phyloP scores from a whole-genome alignment of 2,113 vertebrate species.

The Pachypanchax playfairii region DNA sequence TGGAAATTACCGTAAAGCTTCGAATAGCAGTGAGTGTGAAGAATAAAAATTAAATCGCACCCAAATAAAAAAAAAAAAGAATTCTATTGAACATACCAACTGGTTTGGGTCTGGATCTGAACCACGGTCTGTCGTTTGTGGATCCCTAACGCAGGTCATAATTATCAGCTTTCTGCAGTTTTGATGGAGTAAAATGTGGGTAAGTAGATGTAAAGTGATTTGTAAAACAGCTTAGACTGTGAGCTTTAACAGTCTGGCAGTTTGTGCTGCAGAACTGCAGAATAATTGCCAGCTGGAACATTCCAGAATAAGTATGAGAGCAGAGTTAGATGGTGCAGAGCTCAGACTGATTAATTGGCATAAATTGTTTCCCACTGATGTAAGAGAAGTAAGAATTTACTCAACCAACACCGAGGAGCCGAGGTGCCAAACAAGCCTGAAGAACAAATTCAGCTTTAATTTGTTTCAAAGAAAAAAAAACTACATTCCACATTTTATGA shows the following conservation, averaged over 20 bases:
- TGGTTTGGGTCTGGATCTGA: no score
- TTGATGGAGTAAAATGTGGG: conserved; percentile 10
- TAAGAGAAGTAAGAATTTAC: conserved; percentile 40
- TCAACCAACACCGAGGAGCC: conserved; percentile 1
- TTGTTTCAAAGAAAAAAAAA: conserved; percentile 2
- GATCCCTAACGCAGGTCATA: no score
- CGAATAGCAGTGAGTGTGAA: no score
- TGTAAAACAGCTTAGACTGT: conserved; percentile 12
- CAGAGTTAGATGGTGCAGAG: conserved; percentile 21
- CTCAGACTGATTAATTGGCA: conserved; percentile 48
- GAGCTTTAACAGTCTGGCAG: background rate
- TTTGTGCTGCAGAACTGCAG: conserved; percentile 24
- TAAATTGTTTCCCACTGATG: conserved; percentile 47
- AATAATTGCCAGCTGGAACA: conserved; percentile 38
- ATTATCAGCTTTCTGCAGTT: conserved; percentile 19
- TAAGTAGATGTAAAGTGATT: conserved; percentile 33
- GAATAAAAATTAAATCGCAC: no score
- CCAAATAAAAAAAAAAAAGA: no score
- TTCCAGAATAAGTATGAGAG: conserved; percentile 42
- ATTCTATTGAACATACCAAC: no score
- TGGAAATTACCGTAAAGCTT: no score
- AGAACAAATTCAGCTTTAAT: conserved; percentile 9
- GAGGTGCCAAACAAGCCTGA: conserved; percentile 12
- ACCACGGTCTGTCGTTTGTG: no score
- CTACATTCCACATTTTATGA: background rate